phyloP scores from a whole-genome alignment of 2,888 invertebrate genomes.

The Melanostoma scalare region DNA sequence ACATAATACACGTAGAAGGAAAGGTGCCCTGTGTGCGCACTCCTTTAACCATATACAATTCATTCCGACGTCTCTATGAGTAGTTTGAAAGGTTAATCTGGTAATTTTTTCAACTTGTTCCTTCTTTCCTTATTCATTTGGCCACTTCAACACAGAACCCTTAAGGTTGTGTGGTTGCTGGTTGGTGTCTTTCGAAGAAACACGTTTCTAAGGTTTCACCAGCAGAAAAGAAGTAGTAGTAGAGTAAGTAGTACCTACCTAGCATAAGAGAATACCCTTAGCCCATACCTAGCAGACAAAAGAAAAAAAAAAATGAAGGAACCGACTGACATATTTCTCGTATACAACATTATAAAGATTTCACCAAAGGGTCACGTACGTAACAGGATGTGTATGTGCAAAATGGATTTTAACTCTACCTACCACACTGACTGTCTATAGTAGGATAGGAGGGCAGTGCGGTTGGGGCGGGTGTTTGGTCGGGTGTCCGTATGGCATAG shows the following conservation, averaged over 20 bases:
- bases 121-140: slow-evolving; percentile 44
- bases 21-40: slow-evolving; percentile 45
- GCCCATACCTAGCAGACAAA: not conserved
- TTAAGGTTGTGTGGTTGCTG: slow-evolving; percentile 38
- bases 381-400: slow-evolving; percentile 67
- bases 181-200: slow-evolving; percentile 42
- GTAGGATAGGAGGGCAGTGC: too few species aligned
- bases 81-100: slow-evolving; percentile 72
- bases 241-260: not conserved
- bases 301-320: slow-evolving; percentile 2
- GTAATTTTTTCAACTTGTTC: slow-evolving; percentile 44
- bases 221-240: slow-evolving; percentile 1
- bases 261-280: slow-evolving; percentile 37
- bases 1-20: slow-evolving; percentile 52
- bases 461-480: too few species aligned
- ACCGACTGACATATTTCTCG: slow-evolving; percentile 68
- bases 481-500: not conserved
- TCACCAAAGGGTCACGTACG: slow-evolving; percentile 70
- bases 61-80: slow-evolving; percentile 51
- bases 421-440: too few species aligned
- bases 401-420: slow-evolving; percentile 58
- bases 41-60: slow-evolving; percentile 29
- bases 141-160: slow-evolving; percentile 58
- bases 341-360: slow-evolving; percentile 55
- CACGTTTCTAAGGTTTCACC: slow-evolving; percentile 69